These are phyloP conservation scores for Harpalus rubripes DNA, from an alignment of 2,888 invertebrate genomes.

Conservation along the genomic window DNA sequence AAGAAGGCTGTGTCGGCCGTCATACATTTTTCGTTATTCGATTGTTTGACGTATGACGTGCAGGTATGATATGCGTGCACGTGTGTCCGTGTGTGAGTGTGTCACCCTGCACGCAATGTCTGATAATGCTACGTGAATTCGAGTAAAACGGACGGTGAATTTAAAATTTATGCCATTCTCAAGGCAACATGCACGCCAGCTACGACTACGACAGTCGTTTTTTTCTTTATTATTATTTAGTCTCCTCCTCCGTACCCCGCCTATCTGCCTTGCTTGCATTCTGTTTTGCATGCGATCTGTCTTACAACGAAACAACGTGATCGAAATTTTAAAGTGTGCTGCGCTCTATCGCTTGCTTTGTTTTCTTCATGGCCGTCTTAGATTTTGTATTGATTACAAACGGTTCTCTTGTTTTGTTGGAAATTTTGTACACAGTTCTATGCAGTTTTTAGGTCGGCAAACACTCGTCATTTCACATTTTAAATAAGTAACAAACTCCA, in stretches of 20 bases:
- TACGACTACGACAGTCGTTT: constrained; percentile 47
- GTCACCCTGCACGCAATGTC: constrained; percentile 56
- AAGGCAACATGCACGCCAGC: constrained; percentile 56
- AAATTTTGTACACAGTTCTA: constrained; percentile 25
- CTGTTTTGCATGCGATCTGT: constrained; percentile 56
- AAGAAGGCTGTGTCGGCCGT: constrained; percentile 12
- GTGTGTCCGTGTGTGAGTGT: constrained; percentile 49
- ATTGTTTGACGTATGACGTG: constrained; percentile 64
- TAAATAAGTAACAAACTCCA: background rate
- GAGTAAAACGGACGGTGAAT: constrained; percentile 64
- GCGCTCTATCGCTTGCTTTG: constrained; percentile 44
- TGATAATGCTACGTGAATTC: constrained; percentile 60
- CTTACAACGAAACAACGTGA: constrained; percentile 40
- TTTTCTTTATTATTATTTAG: constrained; percentile 61
- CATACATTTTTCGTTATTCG: constrained; percentile 63
- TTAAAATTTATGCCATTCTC: constrained; percentile 66
- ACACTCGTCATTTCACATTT: constrained; percentile 8
- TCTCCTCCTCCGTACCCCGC: constrained; percentile 27
- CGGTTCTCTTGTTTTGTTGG: constrained; percentile 30
- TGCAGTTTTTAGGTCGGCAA: constrained; percentile 17
- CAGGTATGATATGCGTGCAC: constrained; percentile 57
- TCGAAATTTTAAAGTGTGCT: constrained; percentile 44
- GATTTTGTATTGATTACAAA: constrained; percentile 43
- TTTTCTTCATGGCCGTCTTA: constrained; percentile 52
- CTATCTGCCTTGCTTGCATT: constrained; percentile 29